Evolutionary conservation across 2,113 vertebrate genomes (phyloP), one percentile per base, ranked within the genome.

Genomic region (Rhinolophus sinicus): DNA sequence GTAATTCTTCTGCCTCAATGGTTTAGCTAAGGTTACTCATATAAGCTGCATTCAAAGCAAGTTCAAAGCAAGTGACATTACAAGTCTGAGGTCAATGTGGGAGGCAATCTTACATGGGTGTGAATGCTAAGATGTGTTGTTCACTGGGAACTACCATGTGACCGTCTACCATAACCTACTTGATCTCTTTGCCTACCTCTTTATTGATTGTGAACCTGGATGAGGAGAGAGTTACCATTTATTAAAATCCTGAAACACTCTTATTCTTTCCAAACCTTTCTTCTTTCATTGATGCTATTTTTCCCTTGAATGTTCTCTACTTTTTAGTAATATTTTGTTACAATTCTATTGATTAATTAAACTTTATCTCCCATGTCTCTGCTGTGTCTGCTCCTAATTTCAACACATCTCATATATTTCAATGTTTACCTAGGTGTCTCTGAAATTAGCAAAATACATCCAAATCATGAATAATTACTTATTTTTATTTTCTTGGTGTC

Each of bases 241-340:
- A 52, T 76, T 72, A 82, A 9, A 60, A 26, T 67, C 4, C 3
- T 56, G 3, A 88, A 85, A 67, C 15, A 72, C 12, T 13, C 30
- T 50, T 3, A 65, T 64, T 88, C 1, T 75, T 97, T 69, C 12
- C 14, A 69, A 62, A 22, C 14, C 9, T 40, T 33, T 47, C 67
- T 84, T 50, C 88, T 77, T 60, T 69, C 40, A 47, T 14, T 40
- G 35, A 52, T 56, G n/a, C 10, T 47, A 47, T 80, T 85, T 90
- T 87, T 11, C 18, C 14, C 30, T 50, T 88, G 58, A 60, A 38
- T 40, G 2, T 54, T 69, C 40, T 62, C 10, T 77, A 38, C 52
- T 87, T 83, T 58, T 87, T 50, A 87, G 38, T 14, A 78, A 28
- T 21, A 35, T 93, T 50, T 21, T 64, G 28, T 22, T 87, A 22